Base-by-base conservation (phyloP, 2,888 invertebrate species). In the Cloeon dipterum region DNA sequence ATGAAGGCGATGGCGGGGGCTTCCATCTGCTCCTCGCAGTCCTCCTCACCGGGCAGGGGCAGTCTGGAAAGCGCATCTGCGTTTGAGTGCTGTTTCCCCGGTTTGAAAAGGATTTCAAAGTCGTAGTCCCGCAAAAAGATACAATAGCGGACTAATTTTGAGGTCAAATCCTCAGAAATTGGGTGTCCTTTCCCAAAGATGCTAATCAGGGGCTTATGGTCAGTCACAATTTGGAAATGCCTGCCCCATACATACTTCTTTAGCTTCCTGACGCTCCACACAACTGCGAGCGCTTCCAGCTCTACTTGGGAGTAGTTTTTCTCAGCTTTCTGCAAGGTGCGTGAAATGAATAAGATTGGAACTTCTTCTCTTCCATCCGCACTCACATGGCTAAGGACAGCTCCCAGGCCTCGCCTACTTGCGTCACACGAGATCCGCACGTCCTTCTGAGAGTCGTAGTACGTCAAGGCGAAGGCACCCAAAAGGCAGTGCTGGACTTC, bases 181-280 rank as follows among this genome's bases (percentile, higher is more conserved):
- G 7, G 7, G 14, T 5, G 8, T 7, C n/a, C n/a, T n/a, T n/a
- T n/a, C 29, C 46, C 46, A 14, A 58, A 52, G 25, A 60, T 51
- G 5, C 45, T 42, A 4, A 45, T 42, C 5, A 60, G 41, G 2
- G 59, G 56, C 39, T 54, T 47, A 40, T 56, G 52, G 42, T 57
- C 56, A 0, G 55, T 57, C 10, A 49, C 14, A 3, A 57, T 40
- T 1, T 40, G 45, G 34, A 52, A 48, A 7, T 35, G 14, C 8
- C 42, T 32, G 2, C 45, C 46, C 34, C 37, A 45, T 2, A 50
- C 8, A 34, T 45, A 49, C 18, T 44, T 42, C 16, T 43, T 40
- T 19, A 47, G 47, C 8, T 39, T 36, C 35, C 41, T 43, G 8
- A 50, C 44, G 8, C 48, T 50, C 36, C 42, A 52, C n/a, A 50